Evolutionary conservation across 2,888 invertebrate species (phyloP), one percentile per base, ranked within the genome.

Genomic region (Thymelicus sylvestris): DNA sequence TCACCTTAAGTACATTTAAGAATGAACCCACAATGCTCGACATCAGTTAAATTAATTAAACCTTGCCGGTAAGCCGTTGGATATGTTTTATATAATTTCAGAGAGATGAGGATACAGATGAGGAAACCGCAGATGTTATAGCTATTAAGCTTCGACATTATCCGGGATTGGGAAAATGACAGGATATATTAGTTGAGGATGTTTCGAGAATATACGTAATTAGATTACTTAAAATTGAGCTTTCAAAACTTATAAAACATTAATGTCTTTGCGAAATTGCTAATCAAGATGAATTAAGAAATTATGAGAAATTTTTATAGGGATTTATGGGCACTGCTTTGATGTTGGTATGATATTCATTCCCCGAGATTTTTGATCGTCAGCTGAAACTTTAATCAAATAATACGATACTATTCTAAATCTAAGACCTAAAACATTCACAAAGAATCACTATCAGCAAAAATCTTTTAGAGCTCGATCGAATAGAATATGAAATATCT

Each of bases 121-220:
- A 83, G 83, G 81, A 83, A 83, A 83, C 79, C 89, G 79, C 89
- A 90, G 87, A 88, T 89, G 89, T 83, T 78, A 73, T 77, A 79
- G 85, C 83, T 82, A 86, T 87, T 84, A 84, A 81, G 80, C 81
- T 79, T 79, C 74, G 77, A 80, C 80, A 79, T 85, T 83, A 86
- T 79, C 76, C 77, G 74, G 71, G 80, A 81, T 81, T 81, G 79
- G 78, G 70, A 78, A 66, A 73, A 74, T 71, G 74, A 75, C 67
- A 64, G 55, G 72, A 72, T 73, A 72, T 73, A 73, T 75, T 74
- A 74, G 73, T 24, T 60, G 7, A 39, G 52, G 66, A 66, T 71
- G 61, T 66, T 66, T 66, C 65, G 61, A 52, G 66, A 65, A 39
- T 41, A 61, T 64, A 59, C 64, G 44, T 52, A 65, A 71, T 71